Conservation (phyloP, 2,888 invertebrate genomes). For the Geotrupes spiniger region DNA sequence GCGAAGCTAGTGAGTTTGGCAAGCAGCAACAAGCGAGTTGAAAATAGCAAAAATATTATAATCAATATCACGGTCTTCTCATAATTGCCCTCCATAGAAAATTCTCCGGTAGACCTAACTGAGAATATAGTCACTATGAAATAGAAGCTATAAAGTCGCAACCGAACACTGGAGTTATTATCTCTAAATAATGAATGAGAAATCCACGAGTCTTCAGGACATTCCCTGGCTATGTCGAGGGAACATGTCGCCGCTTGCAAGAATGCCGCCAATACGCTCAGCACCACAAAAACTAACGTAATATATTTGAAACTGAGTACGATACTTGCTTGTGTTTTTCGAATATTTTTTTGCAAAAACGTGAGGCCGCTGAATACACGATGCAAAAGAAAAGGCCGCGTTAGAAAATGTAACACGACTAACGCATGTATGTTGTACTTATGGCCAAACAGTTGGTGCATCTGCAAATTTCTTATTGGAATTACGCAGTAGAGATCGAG, state of each 20-base stretch:
- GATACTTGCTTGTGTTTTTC: conserved; percentile 7
- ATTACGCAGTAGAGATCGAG: conserved; percentile 51
- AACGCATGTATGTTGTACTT: neutral
- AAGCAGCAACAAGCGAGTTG: conserved; percentile 16
- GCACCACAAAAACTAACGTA: conserved; percentile 11
- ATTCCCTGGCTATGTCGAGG: conserved; percentile 1
- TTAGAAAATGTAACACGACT: conserved; percentile 7
- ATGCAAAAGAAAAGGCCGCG: conserved; percentile 20
- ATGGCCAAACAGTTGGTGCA: conserved; percentile 18
- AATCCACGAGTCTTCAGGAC: conserved; percentile 20
- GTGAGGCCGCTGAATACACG: conserved; percentile 21
- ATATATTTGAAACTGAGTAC: conserved; percentile 14
- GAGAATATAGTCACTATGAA: conserved; percentile 12
- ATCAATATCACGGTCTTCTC: conserved; percentile 11
- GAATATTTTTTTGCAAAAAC: conserved; percentile 17
- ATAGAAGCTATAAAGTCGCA: conserved; percentile 14
- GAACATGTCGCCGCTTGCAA: conserved; percentile 18
- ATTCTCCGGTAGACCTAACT: conserved; percentile 7
- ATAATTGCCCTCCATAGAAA: conserved; percentile 4
- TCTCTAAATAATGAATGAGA: too few relatives aligned
- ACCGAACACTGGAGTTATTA: neutral
- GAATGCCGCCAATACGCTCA: conserved; percentile 13
- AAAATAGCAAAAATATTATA: conserved; percentile 12
- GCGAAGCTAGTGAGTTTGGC: conserved; percentile 21
- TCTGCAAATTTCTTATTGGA: conserved; percentile 49